Evolutionary conservation across 1,140 invertebrate genomes (phyloP), one percentile per base, ranked within the genome.

Genomic region (Pararge aegeria): DNA sequence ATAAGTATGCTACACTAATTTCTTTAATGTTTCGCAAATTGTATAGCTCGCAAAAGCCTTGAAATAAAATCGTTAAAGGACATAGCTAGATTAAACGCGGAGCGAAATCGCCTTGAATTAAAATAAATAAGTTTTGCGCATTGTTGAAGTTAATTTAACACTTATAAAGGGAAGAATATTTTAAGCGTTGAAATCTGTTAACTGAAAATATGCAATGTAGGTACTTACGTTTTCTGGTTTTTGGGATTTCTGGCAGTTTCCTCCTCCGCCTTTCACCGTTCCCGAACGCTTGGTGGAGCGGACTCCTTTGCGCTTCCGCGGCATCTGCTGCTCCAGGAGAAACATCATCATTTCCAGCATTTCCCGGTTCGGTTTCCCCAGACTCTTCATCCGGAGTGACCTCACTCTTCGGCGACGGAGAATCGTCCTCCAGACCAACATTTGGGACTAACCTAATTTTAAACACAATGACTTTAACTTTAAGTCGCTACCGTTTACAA

Each of bases 161-260:
- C 27, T 1, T 34, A 4, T 34, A 12, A 34, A 12, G 2, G 7
- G n/a, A 34, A 34, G 12, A n/a, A 3, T 12, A 34, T 12, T 34
- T 3, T 34, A 12, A n/a, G 29, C 12, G 0, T 34, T 34, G 4
- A 27, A 27, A n/a, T n/a, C n/a, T n/a, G n/a, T 24, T 24, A 24
- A 24, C 7, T 24, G n/a, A 24, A 24, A 4, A 5, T 20, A 24
- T 61, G 30, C 42, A 57, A 42, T 24, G 12, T 21, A 24, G 9
- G 10, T 53, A 89, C 92, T 93, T 90, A 96, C 95, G 93, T 93
- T 96, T 96, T 87, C 95, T 95, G 68, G 94, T 94, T 83, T 96
- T 96, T 4, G 96, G 96, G 69, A 97, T 96, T 90, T 97, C 96
- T 9, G 96, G 96, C 19, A 97, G 86, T 88, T 95, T 95, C 83